Evolutionary conservation across 2,113 vertebrate genomes (phyloP), one percentile per base, ranked within the genome.

Genomic region (Scophthalmus maximus): DNA sequence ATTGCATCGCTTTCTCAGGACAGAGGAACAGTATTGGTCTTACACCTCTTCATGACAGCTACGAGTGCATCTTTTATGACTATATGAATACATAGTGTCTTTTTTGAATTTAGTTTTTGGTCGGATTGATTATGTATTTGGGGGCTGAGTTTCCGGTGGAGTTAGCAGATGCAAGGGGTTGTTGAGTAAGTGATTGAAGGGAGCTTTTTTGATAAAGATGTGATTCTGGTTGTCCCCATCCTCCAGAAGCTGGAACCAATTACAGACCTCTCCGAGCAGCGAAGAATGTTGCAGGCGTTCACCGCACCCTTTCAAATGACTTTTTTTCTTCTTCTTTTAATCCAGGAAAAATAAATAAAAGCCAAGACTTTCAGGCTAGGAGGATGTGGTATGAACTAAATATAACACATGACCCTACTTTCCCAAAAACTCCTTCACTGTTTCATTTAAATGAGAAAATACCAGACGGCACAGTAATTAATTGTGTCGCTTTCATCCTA

Each of bases 191-290:
- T 53, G 68, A 59, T 15, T 38, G 57, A 53, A 40, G 38, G 40
- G 30, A 73, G 66, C 75, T 70, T 84, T n/a, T 59, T 50, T 62
- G 83, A 89, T 87, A 81, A 88, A 89, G 81, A 81, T 26, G 60
- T 79, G 59, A 79, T 63, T 77, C 46, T 29, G 73, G 74, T 82
- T 22, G 22, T 23, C 78, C 61, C 68, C 62, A 80, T 86, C 71
- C 32, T 52, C 78, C 62, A 74, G 82, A 88, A 78, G 81, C 87
- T 92, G 89, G 90, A 89, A 92, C 78, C 91, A 92, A 92, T 92
- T 93, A 92, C 73, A 84, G 79, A 81, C 74, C 79, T 80, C 76
- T 85, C 77, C 38, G 36, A 84, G 85, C 67, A 84, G 85, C 55
- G 67, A 88, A 86, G 84, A 91, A 88, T 91, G 90, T 55, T 63